These are phyloP conservation scores for Crenuchus spilurus DNA, from an alignment of 2,797 vertebrate species.

Conservation along the genomic window DNA sequence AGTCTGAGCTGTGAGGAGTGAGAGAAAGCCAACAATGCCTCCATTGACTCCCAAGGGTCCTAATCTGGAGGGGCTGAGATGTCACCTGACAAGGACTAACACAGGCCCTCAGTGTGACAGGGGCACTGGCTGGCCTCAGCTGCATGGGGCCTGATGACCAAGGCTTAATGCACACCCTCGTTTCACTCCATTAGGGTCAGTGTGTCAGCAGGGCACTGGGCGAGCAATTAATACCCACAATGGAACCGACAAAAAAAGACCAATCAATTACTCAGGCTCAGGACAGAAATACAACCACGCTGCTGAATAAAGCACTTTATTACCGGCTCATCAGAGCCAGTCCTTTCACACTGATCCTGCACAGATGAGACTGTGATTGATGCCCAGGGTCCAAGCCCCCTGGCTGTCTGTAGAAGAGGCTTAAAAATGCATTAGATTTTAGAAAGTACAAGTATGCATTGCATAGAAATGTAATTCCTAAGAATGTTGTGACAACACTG, in stretches of 20 bases:
- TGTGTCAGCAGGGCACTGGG: slow-evolving; percentile 75
- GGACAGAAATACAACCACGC: slow-evolving; percentile 60
- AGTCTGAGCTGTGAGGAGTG: background rate
- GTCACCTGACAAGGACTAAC: slow-evolving; percentile 67
- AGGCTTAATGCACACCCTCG: slow-evolving; percentile 69
- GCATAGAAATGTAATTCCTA: no score
- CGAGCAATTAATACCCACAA: slow-evolving; percentile 72
- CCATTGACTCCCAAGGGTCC: slow-evolving; percentile 32
- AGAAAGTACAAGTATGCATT: no score
- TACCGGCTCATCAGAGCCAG: slow-evolving; percentile 17
- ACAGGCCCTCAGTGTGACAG: slow-evolving; percentile 59
- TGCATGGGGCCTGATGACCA: slow-evolving; percentile 41
- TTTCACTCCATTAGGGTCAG: slow-evolving; percentile 77
- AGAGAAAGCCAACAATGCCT: slow-evolving; percentile 27
- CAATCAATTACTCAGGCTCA: slow-evolving; percentile 68
- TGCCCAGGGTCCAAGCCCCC: background rate
- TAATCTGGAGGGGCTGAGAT: slow-evolving; percentile 56
- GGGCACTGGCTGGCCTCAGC: slow-evolving; percentile 19
- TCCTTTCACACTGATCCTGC: slow-evolving; percentile 1
- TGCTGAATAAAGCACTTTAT: slow-evolving; percentile 36
- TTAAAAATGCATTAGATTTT: background rate
- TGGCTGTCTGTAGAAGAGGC: background rate
- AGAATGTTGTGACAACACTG: no score
- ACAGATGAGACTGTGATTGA: slow-evolving; percentile 33
- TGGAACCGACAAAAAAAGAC: slow-evolving; percentile 61